Evolutionary conservation across 1,140 invertebrate species (phyloP).

Genomic region (Leptopilina boulardi): DNA sequence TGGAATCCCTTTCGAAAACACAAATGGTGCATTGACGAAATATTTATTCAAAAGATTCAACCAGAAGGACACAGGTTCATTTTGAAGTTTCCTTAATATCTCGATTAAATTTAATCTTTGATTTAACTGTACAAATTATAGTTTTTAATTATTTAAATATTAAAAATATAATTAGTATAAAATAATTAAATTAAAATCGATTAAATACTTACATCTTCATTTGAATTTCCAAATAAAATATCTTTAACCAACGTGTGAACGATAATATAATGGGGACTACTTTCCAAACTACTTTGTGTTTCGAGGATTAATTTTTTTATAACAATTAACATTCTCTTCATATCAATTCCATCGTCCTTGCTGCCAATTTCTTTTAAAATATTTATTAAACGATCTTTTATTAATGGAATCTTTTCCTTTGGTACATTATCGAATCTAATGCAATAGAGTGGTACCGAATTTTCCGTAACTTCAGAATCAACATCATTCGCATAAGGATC

Average conservation of each 20-base stretch:
- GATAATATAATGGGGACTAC: conserved; percentile 84
- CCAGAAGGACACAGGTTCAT: conserved; percentile 85
- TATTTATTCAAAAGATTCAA: conserved; percentile 82
- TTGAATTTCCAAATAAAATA: conserved; percentile 86
- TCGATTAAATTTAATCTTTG: conserved; percentile 84
- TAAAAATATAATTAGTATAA: conserved; percentile 23
- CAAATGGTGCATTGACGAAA: conserved; percentile 79
- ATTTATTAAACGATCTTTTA: conserved; percentile 79
- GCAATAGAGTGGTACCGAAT: conserved; percentile 82
- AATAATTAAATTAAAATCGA: conserved; percentile 27
- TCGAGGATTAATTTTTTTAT: conserved; percentile 85
- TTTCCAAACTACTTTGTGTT: conserved; percentile 84
- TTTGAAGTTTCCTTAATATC: conserved; percentile 79
- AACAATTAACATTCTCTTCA: conserved; percentile 84
- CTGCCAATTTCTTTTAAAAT: conserved; percentile 77
- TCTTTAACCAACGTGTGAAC: conserved; percentile 88
- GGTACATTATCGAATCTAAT: conserved; percentile 89
- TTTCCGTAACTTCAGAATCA: conserved; percentile 82
- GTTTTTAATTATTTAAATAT: conserved; percentile 41
- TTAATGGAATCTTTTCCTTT: conserved; percentile 79
- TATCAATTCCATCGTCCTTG: conserved; percentile 81
- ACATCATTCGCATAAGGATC: conserved; percentile 89
- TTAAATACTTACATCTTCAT: conserved; percentile 82
- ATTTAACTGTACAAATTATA: conserved; percentile 79
- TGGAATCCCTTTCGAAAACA: conserved; percentile 77